Percentiles rank a stretch among this genome's conserved stretches.
Conservation (phyloP, 2,113 vertebrate genomes). For the Vireo altiloquus region DNA sequence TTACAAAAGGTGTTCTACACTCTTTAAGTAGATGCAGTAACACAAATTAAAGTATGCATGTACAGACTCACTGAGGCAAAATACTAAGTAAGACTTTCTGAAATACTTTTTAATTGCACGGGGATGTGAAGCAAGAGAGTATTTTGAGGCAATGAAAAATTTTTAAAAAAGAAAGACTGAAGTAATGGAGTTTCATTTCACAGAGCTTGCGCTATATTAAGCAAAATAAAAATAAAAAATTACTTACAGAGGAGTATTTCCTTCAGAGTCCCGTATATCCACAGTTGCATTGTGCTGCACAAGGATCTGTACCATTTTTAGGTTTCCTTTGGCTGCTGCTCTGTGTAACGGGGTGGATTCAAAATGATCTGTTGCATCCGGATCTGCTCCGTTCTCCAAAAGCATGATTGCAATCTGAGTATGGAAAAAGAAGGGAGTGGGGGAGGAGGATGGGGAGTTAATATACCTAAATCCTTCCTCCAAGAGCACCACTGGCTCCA, state of each 20-base stretch:
- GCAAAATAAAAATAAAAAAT: not conserved
- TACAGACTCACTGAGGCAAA: not conserved
- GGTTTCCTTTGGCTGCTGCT: conserved; percentile 92
- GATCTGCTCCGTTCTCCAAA: conserved; percentile 88
- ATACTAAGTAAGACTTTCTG: not conserved
- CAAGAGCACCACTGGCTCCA: not conserved
- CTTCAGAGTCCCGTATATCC: conserved; percentile 93
- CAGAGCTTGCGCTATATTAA: not conserved
- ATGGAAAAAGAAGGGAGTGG: not conserved
- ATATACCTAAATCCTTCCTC: not conserved
- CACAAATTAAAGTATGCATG: not conserved
- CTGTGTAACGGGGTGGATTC: conserved; percentile 90
- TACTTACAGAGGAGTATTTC: conserved; percentile 95
- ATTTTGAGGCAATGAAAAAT: not conserved
- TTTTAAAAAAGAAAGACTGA: not conserved
- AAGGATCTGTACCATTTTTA: conserved; percentile 90
- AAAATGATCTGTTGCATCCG: conserved; percentile 87
- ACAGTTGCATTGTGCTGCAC: conserved; percentile 89
- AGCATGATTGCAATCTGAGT: conserved; percentile 88
- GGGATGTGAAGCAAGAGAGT: not conserved
- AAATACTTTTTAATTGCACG: not conserved
- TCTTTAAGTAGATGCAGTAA: not conserved
- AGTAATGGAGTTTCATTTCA: not conserved
- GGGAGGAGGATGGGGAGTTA: not conserved
- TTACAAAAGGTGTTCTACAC: not conserved